Base-by-base conservation (phyloP, 1,140 invertebrate genomes). In the Daktulosphaira vitifoliae region DNA sequence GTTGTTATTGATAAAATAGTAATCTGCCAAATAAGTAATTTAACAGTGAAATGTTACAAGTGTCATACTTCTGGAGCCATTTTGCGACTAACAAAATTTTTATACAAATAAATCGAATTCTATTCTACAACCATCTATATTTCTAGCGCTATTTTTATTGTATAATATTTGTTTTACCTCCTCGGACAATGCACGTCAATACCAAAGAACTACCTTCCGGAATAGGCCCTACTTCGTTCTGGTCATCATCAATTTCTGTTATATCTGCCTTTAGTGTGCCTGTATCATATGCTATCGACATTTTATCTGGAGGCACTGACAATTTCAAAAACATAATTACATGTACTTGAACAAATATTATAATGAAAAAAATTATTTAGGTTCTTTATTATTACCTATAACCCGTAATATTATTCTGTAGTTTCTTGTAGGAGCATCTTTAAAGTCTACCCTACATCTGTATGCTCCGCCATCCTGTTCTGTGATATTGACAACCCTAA, bases 391-490 rank as follows among this genome's bases (percentile, higher is more conserved):
- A 83, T 84, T 77, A 89, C 87, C 84, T 68, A 88, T 82, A 65
- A 89, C 81, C 65, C 82, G 83, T 20, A 90, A 74, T 73, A 86
- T 85, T 69, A 88, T 82, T 42, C 83, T 81, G 53, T 81, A 81
- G 72, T 86, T 87, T 71, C 81, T 81, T 0, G 86, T 88, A 0
- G 84, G 84, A 7, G 84, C 84, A 33, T 82, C 78, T 39, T 78
- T 74, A 73, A 87, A 90, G 74, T 90, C 87, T 1, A 88, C 85
- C 26, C 86, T 75, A 71, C 87, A 90, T 65, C 84, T 79, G 72
- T 87, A 89, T 13, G 85, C 70, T 0, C 82, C 85, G 59, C 82
- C 80, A 70, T 89, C 85, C 26, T 48, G 42, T 48, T 62, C 42
- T 2, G 56, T 48, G 1, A 62, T 42, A 16, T 62, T 62, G 67